phyloP scores from a whole-genome alignment of 2,113 vertebrate species.

The Benitochromis conjunctus region DNA sequence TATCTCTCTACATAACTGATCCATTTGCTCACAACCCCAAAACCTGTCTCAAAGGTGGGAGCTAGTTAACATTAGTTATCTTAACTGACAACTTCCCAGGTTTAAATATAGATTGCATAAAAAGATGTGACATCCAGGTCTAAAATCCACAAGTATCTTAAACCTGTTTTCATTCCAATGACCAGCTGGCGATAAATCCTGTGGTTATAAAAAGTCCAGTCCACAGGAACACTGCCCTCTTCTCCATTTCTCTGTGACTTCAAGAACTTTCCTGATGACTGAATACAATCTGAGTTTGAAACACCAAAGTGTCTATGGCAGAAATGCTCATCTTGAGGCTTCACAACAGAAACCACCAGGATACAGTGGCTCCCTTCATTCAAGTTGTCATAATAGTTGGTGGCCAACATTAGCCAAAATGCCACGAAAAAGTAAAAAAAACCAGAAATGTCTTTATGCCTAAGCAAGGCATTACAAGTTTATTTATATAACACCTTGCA shows the following conservation, averaged over 20 bases:
- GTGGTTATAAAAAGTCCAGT: neutral
- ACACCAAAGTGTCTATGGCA: neutral
- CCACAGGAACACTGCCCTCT: neutral
- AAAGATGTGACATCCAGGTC: neutral
- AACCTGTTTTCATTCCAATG: neutral
- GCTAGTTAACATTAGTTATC: neutral
- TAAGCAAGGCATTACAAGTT: neutral
- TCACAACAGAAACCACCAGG: neutral
- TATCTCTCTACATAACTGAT: neutral
- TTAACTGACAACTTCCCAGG: neutral
- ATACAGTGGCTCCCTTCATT: neutral
- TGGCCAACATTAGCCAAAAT: neutral
- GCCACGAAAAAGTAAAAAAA: neutral
- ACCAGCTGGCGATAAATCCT: neutral
- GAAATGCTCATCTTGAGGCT: neutral
- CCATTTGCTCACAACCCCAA: neutral
- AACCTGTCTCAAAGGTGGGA: neutral
- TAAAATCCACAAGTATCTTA: neutral
- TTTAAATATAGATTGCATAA: neutral
- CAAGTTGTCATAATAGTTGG: neutral
- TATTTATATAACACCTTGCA: neutral
- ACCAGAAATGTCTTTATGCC: neutral
- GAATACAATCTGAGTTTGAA: neutral
- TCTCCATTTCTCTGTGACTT: neutral
- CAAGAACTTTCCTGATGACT: neutral